Base-by-base conservation (phyloP, 1,140 invertebrate species). In the Zaprionus ornatus region DNA sequence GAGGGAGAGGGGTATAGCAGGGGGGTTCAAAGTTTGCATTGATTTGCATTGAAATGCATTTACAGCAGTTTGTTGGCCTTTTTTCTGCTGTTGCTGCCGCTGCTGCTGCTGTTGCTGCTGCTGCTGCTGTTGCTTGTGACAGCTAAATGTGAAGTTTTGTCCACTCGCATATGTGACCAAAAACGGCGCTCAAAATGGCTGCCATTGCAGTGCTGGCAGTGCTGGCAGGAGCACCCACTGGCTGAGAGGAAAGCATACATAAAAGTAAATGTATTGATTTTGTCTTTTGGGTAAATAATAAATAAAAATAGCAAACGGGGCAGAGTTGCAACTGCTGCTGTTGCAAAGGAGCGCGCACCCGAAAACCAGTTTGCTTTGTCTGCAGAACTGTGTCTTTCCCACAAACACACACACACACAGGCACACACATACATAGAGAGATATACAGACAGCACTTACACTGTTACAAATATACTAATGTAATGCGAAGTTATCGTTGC, bases 401-500 rank as follows among this genome's bases (percentile, higher is more conserved):
- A 87, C 70, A 86, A 50, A 62, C 40, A 60, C 48, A 59, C 9
- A 60, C 55, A 72, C n/a, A 65, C 32, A 59, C 9, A 60, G 45
- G 66, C n/a, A 65, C 32, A 52, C 4, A 50, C 15, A 59, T 17
- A 64, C 17, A 63, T 35, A 60, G 9, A 52, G 7, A 60, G 6
- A 56, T 37, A 15, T 7, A 29, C n/a, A 45, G 19, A 17, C 40
- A 45, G 40, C 40, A 45, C 40, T 17, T 45, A 32, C 27, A 48
- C 59, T 37, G 37, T 21, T 35, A 65, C 67, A 81, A 71, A 77
- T 79, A 63, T 72, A 86, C 84, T 86, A 86, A 87, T 86, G 83
- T 88, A 86, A 86, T 87, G 83, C 84, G 82, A 86, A 86, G 84
- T 86, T 86, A 88, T 87, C 77, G 83, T 83, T 69, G 84, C 84